These are phyloP conservation scores for Hydractinia symbiolongicarpus DNA, from an alignment of 30 jellyfish, hydroid and myxozoan genomes.

Conservation along the genomic window DNA sequence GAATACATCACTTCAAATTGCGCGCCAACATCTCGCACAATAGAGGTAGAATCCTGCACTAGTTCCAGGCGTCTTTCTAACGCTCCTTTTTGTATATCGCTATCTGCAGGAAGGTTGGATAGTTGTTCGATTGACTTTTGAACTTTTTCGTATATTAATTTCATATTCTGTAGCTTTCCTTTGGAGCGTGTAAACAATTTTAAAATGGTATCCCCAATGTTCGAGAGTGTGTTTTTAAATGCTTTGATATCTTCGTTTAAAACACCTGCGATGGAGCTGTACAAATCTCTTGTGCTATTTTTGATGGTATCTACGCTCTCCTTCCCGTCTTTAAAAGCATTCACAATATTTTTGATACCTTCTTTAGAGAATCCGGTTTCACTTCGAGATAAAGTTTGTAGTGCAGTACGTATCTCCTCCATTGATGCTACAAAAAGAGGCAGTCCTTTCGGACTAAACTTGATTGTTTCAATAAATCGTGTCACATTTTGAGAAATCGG, in stretches of 20 bases:
- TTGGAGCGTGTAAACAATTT: slow-evolving; percentile 34
- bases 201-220: slow-evolving; percentile 5
- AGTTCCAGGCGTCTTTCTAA: slow-evolving; percentile 27
- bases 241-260: slow-evolving; percentile 22
- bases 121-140: not conserved
- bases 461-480: slow-evolving; percentile 11
- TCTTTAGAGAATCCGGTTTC: slow-evolving; percentile 34
- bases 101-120: not conserved
- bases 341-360: slow-evolving; percentile 32
- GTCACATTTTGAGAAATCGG: slow-evolving; percentile 41
- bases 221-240: slow-evolving; percentile 19
- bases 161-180: slow-evolving; percentile 16
- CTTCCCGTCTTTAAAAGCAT: slow-evolving; percentile 34
- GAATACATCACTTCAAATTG: slow-evolving; percentile 12
- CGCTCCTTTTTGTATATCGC: slow-evolving; percentile 39
- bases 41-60: not conserved
- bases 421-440: slow-evolving; percentile 39
- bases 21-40: slow-evolving; percentile 1
- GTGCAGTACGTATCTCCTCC: slow-evolving; percentile 60
- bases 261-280: slow-evolving; percentile 36
- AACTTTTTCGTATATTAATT: not conserved
- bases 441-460: slow-evolving; percentile 40
- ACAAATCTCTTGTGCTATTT: slow-evolving; percentile 22
- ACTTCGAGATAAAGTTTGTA: slow-evolving; percentile 54
- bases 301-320: slow-evolving; percentile 31